Evolutionary conservation across 1,140 invertebrate species (phyloP), one percentile per base, ranked within the genome.

Genomic region (Rhopalosiphum padi): DNA sequence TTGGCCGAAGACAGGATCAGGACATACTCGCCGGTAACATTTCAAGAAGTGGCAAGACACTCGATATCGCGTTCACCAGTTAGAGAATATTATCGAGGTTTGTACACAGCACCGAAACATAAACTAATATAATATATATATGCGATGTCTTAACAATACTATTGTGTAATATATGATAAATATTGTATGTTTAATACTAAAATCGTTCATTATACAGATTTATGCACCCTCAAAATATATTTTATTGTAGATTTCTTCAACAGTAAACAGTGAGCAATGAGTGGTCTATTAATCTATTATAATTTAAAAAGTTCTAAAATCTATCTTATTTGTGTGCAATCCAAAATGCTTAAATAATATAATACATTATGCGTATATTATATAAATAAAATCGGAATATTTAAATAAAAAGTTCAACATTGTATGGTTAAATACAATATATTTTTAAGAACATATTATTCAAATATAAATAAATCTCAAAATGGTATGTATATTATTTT

Each of bases 21-120:
- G 46, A 97, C 97, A 90, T 98, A 98, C 95, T 98, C 97, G 0
- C 98, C 98, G 0, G 97, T 98, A 55, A 98, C 97, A 0, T 98
- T 98, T 94, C 97, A 98, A 94, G 98, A 98, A 94, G 97, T 98
- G 2, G 97, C 97, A 0, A 95, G 97, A 15, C 95, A 97, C 46
- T 98, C 97, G 93, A 96, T 97, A 60, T 97, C 96, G 0, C 97
- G 97, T 95, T 97, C 97, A 0, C 97, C 97, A 1, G 93, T 94
- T 6, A 94, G 82, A 77, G 86, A 94, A 55, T 93, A 86, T n/a
- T 86, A 85, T 23, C 60, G 82, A 86, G 82, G 91, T 93, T 89
- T 25, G 88, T 89, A 37, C 15, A 35, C 5, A 25, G 25, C 11
- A 30, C 55, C 4, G 9, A 9, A 30, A 60, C 9, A 60, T 60